Conservation (phyloP, 2,888 invertebrate genomes). For the Spisula solida region DNA sequence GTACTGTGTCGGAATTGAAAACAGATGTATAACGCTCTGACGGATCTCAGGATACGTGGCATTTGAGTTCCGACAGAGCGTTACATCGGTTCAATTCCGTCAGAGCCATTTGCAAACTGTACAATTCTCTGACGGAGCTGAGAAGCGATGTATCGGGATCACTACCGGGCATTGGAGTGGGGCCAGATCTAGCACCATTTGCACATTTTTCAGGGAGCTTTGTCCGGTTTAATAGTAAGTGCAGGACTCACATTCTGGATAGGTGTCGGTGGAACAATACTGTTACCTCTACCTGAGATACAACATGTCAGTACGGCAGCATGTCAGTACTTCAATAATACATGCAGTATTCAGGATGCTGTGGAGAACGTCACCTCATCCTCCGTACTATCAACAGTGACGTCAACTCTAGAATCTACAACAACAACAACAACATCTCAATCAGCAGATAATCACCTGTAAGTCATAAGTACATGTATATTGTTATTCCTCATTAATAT, state of each 20-base stretch:
- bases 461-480: constrained; percentile 5
- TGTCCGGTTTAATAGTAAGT: constrained; percentile 74
- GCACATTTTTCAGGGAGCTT: constrained; percentile 71
- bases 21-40: no score
- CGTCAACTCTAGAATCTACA: not conserved
- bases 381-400: constrained; percentile 1
- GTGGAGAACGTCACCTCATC: constrained; percentile 11
- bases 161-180: no score
- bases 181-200: no score
- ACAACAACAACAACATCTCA: not conserved
- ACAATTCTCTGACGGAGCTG: no score
- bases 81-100: no score
- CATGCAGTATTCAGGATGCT: constrained; percentile 48
- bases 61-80: no score
- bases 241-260: constrained; percentile 80
- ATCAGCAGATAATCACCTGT: constrained; percentile 45
- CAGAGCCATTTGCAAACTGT: no score
- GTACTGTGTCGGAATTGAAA: no score
- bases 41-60: no score
- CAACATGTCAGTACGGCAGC: constrained; percentile 67
- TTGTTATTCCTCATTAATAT: not conserved
- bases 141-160: no score
- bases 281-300: constrained; percentile 71
- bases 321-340: constrained; percentile 68
- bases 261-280: constrained; percentile 79